phyloP scores from a whole-genome alignment of 1,140 invertebrate genomes.

The Monomorium pharaonis region DNA sequence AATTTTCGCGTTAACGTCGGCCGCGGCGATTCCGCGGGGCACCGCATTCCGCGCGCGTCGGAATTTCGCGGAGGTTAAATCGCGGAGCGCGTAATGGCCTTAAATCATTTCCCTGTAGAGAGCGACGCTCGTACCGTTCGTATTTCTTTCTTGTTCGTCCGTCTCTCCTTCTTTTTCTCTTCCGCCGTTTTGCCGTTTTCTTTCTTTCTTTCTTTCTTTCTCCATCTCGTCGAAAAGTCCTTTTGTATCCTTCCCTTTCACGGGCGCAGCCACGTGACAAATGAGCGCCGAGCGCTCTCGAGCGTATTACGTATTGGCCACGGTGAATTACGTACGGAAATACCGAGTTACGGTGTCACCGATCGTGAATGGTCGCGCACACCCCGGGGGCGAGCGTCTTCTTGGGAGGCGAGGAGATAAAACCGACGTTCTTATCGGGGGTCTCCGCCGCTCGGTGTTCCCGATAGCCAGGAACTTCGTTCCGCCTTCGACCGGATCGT shows the following conservation, averaged over 20 bases:
- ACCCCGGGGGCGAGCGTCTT: slow-evolving; percentile 33
- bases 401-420: slow-evolving; percentile 69
- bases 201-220: background rate
- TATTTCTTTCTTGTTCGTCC: background rate
- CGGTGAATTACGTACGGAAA: slow-evolving; percentile 69
- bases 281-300: slow-evolving; percentile 66
- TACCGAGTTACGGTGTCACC: slow-evolving; percentile 66
- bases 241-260: slow-evolving; percentile 44
- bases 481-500: slow-evolving; percentile 28
- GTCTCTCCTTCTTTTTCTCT: background rate
- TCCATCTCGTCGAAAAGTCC: slow-evolving; percentile 35
- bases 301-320: slow-evolving; percentile 72
- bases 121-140: slow-evolving; percentile 8
- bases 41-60: background rate
- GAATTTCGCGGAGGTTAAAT: slow-evolving; percentile 49
- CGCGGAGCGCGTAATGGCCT: slow-evolving; percentile 37
- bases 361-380: slow-evolving; percentile 53
- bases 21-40: background rate
- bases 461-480: slow-evolving; percentile 18
- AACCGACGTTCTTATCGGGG: slow-evolving; percentile 65
- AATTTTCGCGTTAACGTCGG: slow-evolving; percentile 25
- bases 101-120: slow-evolving; percentile 29
- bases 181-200: too few relatives aligned
- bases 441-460: slow-evolving; percentile 12
- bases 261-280: slow-evolving; percentile 64